phyloP scores from a whole-genome alignment of 1,140 invertebrate genomes.

The Melitaea cinxia region DNA sequence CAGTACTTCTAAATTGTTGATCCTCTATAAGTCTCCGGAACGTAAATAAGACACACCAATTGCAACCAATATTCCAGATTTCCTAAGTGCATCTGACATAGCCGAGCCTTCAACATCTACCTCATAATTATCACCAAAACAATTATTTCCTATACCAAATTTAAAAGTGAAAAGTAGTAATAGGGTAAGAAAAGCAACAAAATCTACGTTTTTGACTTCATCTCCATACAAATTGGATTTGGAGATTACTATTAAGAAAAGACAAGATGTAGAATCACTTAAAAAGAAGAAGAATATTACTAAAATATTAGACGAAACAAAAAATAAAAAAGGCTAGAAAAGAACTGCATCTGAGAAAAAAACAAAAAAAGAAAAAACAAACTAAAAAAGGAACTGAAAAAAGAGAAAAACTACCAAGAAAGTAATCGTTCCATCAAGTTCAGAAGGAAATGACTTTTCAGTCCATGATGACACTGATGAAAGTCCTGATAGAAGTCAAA shows the following conservation, averaged over 20 bases:
- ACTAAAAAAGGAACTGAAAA: constrained; percentile 12
- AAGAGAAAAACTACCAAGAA: constrained; percentile 33
- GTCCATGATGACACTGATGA: too few relatives aligned
- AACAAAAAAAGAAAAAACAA: constrained; percentile 15
- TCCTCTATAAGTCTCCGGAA: too few relatives aligned
- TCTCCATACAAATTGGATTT: constrained; percentile 42
- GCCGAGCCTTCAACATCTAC: constrained; percentile 13
- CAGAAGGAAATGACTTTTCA: background rate
- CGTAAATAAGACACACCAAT: background rate
- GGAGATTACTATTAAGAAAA: too few relatives aligned
- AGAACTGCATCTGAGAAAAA: constrained; percentile 3
- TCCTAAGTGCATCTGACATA: too few relatives aligned
- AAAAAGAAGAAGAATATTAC: too few relatives aligned
- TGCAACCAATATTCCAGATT: too few relatives aligned
- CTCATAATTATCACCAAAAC: constrained; percentile 28
- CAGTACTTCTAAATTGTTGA: too few relatives aligned
- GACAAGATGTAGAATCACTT: too few relatives aligned
- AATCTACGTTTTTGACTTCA: constrained; percentile 31
- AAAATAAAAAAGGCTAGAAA: constrained; percentile 4
- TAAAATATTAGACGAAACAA: constrained; percentile 28
- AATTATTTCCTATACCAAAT: constrained; percentile 32
- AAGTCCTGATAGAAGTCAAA: too few relatives aligned
- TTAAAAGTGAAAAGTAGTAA: constrained; percentile 33
- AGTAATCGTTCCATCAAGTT: constrained; percentile 26
- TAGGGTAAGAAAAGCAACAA: constrained; percentile 35